Percentiles rank a stretch among this genome's conserved stretches.
Conservation (phyloP, 1,140 invertebrate genomes). For the Bombus confusus region DNA sequence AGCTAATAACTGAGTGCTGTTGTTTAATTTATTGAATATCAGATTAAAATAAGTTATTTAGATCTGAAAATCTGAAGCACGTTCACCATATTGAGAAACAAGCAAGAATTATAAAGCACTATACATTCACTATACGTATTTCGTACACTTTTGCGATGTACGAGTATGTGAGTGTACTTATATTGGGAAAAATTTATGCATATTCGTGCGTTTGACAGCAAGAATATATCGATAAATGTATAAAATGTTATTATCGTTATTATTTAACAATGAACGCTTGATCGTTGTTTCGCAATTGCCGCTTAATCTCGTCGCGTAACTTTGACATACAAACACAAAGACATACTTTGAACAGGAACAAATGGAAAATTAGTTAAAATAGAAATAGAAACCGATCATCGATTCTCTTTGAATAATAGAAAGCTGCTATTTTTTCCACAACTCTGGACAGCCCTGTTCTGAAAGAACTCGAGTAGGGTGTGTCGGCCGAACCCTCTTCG, state of each 20-base stretch:
- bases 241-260: no score
- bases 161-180: no score
- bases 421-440: slow-evolving; percentile 58
- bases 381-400: background rate
- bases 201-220: no score
- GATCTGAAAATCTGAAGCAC: no score
- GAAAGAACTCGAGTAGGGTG: slow-evolving; percentile 49
- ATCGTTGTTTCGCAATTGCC: no score
- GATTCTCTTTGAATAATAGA: slow-evolving; percentile 9
- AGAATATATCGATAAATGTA: no score
- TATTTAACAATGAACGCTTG: no score
- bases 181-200: no score
- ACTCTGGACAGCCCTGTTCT: slow-evolving; percentile 40
- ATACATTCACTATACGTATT: no score
- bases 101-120: background rate
- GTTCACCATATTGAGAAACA: background rate
- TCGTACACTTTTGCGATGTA: no score
- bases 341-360: background rate
- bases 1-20: no score
- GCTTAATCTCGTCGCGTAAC: background rate
- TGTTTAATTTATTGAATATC: background rate
- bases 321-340: background rate
- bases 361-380: background rate
- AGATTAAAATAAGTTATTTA: background rate
- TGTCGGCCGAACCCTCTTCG: slow-evolving; percentile 35